Conservation (phyloP, 2,888 invertebrate genomes). For the Eudasyphora cyanicolor region DNA sequence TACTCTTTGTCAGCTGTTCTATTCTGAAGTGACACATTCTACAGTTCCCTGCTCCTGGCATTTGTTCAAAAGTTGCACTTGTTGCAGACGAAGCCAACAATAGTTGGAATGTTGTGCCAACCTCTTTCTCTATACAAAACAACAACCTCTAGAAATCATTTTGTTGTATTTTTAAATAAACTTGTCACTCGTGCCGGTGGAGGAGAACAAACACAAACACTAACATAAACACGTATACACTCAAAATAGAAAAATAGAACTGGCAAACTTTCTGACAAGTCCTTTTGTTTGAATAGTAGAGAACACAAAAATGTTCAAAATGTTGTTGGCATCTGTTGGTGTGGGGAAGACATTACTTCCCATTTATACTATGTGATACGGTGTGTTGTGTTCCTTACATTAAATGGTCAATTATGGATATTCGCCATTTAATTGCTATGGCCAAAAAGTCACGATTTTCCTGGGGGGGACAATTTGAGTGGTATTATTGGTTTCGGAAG, state of each 20-base stretch:
- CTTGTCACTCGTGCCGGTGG: too few species aligned
- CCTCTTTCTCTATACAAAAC: too few species aligned
- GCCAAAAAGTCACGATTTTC: neutral
- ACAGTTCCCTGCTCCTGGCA: slow-evolving; percentile 28
- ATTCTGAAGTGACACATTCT: slow-evolving; percentile 54
- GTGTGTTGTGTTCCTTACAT: neutral
- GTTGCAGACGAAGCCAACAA: neutral
- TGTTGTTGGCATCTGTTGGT: neutral
- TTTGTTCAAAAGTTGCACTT: slow-evolving; percentile 38
- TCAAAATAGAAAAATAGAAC: neutral
- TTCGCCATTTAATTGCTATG: neutral
- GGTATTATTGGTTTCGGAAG: neutral
- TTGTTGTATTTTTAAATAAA: too few species aligned
- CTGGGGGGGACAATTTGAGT: neutral
- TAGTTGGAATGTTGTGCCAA: too few species aligned
- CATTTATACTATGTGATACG: too few species aligned
- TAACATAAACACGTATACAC: too few species aligned
- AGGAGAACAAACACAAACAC: neutral
- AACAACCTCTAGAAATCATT: too few species aligned
- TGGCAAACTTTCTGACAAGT: neutral
- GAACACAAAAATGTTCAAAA: slow-evolving; percentile 2
- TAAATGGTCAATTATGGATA: slow-evolving; percentile 15
- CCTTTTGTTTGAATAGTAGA: neutral
- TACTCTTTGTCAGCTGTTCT: slow-evolving; percentile 39
- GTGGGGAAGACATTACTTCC: too few species aligned